phyloP scores from a whole-genome alignment of 35 echinoderm and acorn worm species.

The Ophioderma brevispina region DNA sequence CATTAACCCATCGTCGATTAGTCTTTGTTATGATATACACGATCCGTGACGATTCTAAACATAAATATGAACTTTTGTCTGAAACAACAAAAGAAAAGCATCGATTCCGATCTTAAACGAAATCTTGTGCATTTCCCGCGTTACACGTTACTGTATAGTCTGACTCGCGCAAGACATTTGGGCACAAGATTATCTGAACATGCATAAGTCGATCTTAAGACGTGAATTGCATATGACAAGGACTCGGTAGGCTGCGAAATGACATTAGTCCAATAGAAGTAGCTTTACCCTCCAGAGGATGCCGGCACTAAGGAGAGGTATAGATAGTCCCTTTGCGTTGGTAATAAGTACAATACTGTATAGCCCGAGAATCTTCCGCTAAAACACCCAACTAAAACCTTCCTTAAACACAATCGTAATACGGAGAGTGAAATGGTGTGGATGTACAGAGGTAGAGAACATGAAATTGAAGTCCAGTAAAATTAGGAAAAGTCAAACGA shows the following conservation, averaged over 20 bases:
- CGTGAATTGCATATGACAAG: slow-evolving; percentile 4
- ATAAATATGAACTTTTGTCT: background rate
- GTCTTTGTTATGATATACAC: too few relatives aligned
- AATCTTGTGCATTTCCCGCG: background rate
- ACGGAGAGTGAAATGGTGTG: too few relatives aligned
- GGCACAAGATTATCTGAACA: slow-evolving; percentile 1
- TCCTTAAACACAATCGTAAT: too few relatives aligned
- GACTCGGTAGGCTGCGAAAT: background rate
- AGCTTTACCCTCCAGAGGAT: background rate
- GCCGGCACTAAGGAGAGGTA: background rate
- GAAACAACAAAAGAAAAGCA: background rate
- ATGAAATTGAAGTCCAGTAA: too few relatives aligned
- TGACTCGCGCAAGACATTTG: background rate
- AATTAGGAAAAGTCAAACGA: too few relatives aligned
- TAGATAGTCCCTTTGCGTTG: background rate
- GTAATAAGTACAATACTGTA: background rate
- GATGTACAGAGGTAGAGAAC: too few relatives aligned
- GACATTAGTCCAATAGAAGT: background rate
- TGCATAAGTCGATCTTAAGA: slow-evolving; percentile 2
- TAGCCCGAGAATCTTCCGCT: background rate
- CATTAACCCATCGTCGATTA: too few relatives aligned
- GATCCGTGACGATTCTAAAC: too few relatives aligned
- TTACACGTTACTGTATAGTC: background rate
- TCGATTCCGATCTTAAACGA: background rate
- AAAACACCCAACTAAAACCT: too few relatives aligned